A percentile compares a stretch with the other conserved stretches of the same genome.
phyloP scores from a whole-genome alignment of 2,888 invertebrate genomes.

The Tachina lurida region DNA sequence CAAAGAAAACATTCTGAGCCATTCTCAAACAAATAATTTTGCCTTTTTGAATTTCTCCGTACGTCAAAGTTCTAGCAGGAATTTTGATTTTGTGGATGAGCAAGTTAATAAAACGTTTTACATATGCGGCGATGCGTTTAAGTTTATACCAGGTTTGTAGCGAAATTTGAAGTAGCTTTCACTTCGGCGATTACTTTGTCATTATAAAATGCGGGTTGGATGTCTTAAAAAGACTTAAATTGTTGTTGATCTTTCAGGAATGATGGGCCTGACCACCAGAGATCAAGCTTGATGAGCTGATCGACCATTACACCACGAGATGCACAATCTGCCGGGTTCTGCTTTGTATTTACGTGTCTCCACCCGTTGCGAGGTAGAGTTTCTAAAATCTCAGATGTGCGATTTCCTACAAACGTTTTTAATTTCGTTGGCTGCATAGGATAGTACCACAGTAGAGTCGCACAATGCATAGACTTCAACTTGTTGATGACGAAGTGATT shows the following conservation, averaged over 20 bases:
- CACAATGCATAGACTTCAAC: not conserved
- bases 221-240: not conserved
- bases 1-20: slow-evolving; percentile 30
- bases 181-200: no score
- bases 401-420: no score
- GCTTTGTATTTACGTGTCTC: not conserved
- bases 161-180: no score
- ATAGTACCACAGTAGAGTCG: no score
- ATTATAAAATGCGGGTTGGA: no score
- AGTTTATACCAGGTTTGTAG: slow-evolving; percentile 25
- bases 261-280: slow-evolving; percentile 35
- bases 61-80: not conserved
- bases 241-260: slow-evolving; percentile 5
- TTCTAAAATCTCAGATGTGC: no score
- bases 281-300: not conserved
- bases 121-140: slow-evolving; percentile 45
- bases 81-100: not conserved
- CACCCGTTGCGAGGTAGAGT: no score
- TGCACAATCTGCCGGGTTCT: slow-evolving; percentile 47
- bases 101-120: slow-evolving; percentile 49
- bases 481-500: slow-evolving; percentile 4
- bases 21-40: slow-evolving; percentile 6
- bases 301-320: slow-evolving; percentile 29
- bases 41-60: slow-evolving; percentile 12
- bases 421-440: no score